Base-by-base conservation (phyloP, 2,888 invertebrate genomes). In the Clepsis dumicolana region DNA sequence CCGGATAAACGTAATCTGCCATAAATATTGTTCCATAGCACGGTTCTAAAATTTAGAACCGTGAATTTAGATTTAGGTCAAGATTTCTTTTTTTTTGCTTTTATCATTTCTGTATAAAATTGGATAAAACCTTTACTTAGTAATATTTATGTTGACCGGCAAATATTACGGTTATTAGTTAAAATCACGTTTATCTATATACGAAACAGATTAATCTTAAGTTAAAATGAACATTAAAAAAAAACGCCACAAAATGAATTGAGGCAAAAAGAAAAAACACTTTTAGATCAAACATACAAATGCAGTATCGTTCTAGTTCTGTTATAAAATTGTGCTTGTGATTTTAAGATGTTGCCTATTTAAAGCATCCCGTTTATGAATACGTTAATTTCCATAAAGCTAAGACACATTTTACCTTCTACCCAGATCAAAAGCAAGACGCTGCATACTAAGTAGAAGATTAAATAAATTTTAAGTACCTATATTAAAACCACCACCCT, bases 401-500 rank as follows among this genome's bases (percentile, higher is more conserved):
- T 48, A 21, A 21, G 18, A 21, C 21, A 48, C 48, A 48, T 48
- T 48, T 48, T 48, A 48, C 21, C 10, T 18, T 3, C 48, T 48
- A 18, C 21, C 18, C 48, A 21, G 48, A 48, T 48, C 48, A 48
- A 48, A 48, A 48, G 48, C 21, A 48, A 48, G 12, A 3, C 21
- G 21, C 12, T 48, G 48, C 48, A 48, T 48, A 48, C 48, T 21
- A 48, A 48, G 48, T 48, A 48, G 48, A 21, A 8, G 54, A 54
- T 54, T 27, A 54, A 54, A 54, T 29, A 16, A 54, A 54, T 16
- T 48, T n/a, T n/a, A n/a, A n/a, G n/a, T n/a, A n/a, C n/a, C 48
- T 48, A 48, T 48, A 48, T 48, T 48, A 48, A 44, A 24, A 41
- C 41, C 41, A 8, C 38, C 38, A 41, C 16, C 35, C 41, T 59